Conservation (phyloP, 1,140 invertebrate genomes). For the Hermetia illucens region DNA sequence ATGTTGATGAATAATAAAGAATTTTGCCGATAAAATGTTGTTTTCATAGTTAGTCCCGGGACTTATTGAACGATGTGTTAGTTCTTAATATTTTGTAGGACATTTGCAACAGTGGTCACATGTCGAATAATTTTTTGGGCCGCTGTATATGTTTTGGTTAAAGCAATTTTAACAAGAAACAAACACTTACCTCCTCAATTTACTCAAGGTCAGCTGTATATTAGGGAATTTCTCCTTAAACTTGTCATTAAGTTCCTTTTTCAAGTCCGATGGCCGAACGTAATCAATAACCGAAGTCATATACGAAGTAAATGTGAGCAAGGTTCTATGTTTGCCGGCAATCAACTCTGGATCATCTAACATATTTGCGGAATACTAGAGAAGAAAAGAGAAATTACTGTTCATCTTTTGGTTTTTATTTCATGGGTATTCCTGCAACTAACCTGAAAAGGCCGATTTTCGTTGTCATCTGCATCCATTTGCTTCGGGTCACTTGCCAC, state of each 20-base stretch:
- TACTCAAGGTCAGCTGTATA: conserved; percentile 90
- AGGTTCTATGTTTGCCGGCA: conserved; percentile 85
- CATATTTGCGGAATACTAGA: conserved; percentile 72
- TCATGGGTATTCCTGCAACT: conserved; percentile 2
- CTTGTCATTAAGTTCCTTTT: conserved; percentile 96
- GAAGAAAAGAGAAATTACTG: conserved; percentile 3
- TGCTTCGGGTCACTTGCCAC: conserved; percentile 15
- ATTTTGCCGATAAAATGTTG: no score
- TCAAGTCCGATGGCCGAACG: conserved; percentile 88
- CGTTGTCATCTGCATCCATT: conserved; percentile 24
- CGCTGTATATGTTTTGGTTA: no score
- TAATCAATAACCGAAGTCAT: conserved; percentile 96
- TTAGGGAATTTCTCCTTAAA: conserved; percentile 91
- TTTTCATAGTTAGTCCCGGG: no score
- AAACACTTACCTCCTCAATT: conserved; percentile 70
- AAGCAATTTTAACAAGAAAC: background rate
- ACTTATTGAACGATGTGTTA: no score
- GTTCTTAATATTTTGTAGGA: no score
- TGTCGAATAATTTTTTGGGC: no score
- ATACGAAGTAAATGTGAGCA: conserved; percentile 90
- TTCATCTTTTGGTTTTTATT: conserved; percentile 1
- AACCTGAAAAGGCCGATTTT: conserved; percentile 13
- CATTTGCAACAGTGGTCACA: no score
- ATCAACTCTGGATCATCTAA: conserved; percentile 91
- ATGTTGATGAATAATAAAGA: no score